A percentile compares a stretch with the other conserved stretches of the same genome.
These are phyloP conservation scores for Raja brachyura DNA, from an alignment of 2,113 vertebrate species.

Conservation along the genomic window DNA sequence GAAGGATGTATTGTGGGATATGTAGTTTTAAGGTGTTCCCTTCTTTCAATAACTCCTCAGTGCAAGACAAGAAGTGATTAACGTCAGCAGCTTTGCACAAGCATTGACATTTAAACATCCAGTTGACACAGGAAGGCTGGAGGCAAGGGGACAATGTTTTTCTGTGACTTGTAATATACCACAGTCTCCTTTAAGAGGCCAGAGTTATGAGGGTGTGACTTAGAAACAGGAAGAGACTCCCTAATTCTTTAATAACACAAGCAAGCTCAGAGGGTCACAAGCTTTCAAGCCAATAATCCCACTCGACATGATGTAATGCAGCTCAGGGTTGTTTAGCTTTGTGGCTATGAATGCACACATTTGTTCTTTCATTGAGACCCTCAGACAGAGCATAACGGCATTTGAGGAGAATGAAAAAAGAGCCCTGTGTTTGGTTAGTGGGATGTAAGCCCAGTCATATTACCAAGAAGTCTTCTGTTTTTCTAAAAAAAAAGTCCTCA, in stretches of 20 bases:
- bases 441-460: constrained; percentile 24
- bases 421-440: constrained; percentile 33
- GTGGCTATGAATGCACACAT: constrained; percentile 34
- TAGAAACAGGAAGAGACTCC: constrained; percentile 25
- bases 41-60: neutral
- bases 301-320: constrained; percentile 31
- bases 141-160: neutral
- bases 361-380: constrained; percentile 38
- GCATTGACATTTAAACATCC: neutral
- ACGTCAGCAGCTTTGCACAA: no score
- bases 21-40: neutral
- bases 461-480: constrained; percentile 26
- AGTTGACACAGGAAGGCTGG: neutral
- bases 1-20: neutral
- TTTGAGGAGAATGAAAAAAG: constrained; percentile 23
- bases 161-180: neutral
- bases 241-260: constrained; percentile 36
- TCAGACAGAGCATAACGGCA: constrained; percentile 31
- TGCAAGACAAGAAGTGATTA: neutral
- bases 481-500: neutral
- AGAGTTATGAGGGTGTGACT: constrained; percentile 29
- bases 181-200: constrained; percentile 2
- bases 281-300: constrained; percentile 28
- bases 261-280: constrained; percentile 22
- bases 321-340: constrained; percentile 33